Evolutionary conservation across 2,797 vertebrate species (phyloP).

Genomic region (Gambelia wislizenii): DNA sequence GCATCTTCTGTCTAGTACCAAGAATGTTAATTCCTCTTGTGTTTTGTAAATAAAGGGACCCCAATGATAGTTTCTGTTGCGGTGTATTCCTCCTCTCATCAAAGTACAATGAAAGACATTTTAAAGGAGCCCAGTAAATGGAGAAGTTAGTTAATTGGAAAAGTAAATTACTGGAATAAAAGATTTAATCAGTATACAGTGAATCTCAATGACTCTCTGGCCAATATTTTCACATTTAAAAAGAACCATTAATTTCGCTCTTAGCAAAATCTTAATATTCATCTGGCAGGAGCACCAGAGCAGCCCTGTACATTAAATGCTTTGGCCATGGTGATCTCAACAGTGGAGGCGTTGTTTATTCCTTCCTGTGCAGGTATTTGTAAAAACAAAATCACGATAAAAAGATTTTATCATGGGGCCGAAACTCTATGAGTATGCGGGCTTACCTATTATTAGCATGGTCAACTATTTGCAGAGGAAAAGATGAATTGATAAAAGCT

Average conservation of each 20-base stretch:
- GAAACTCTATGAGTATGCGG: conserved; percentile 43
- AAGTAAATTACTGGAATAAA: conserved; percentile 57
- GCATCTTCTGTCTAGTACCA: background rate
- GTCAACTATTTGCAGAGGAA: conserved; percentile 66
- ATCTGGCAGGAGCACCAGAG: background rate
- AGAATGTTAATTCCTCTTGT: background rate
- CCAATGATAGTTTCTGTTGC: conserved; percentile 33
- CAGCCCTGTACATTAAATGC: conserved; percentile 18
- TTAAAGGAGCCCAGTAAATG: conserved; percentile 54
- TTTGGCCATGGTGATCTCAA: background rate
- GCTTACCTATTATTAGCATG: conserved; percentile 60
- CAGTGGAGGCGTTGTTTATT: conserved; percentile 43
- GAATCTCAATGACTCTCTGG: conserved; percentile 17
- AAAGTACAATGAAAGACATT: conserved; percentile 38
- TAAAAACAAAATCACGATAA: conserved; percentile 52
- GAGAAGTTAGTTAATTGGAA: conserved; percentile 51
- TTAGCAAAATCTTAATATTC: conserved; percentile 26
- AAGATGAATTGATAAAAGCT: conserved; percentile 75
- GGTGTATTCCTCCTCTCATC: background rate
- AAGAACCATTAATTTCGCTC: conserved; percentile 46
- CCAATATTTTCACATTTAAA: conserved; percentile 49
- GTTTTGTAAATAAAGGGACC: conserved; percentile 1
- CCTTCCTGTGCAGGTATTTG: conserved; percentile 55
- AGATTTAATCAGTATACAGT: conserved; percentile 50
- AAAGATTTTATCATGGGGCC: conserved; percentile 49